These are phyloP conservation scores for Metridium senile DNA, from an alignment of 92 coral and sea anemone species.

Conservation along the genomic window DNA sequence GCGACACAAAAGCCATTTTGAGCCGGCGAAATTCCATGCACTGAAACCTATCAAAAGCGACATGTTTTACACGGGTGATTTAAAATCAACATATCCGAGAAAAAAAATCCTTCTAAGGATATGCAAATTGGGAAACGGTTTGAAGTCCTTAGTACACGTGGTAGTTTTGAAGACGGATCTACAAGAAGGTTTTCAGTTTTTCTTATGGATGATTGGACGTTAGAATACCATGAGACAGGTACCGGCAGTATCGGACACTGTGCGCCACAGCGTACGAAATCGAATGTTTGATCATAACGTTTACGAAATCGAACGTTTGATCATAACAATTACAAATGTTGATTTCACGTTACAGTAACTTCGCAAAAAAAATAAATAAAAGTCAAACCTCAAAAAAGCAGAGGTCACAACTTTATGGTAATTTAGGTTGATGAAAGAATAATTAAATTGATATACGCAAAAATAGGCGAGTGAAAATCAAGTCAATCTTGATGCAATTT, in stretches of 20 bases:
- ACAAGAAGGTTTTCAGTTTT: neutral
- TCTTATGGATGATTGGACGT: slow-evolving; percentile 1
- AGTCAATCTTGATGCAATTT: no score
- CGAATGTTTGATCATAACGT: neutral
- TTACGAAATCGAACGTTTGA: neutral
- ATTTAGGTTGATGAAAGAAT: no score
- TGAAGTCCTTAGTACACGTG: neutral
- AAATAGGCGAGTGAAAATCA: no score
- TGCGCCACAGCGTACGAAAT: neutral
- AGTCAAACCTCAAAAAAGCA: no score
- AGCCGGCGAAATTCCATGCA: neutral
- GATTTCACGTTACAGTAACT: neutral
- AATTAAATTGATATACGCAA: no score
- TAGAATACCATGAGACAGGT: neutral
- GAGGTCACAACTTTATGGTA: no score
- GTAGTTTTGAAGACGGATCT: neutral
- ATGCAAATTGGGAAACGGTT: neutral
- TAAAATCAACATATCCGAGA: neutral
- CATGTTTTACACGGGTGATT: neutral
- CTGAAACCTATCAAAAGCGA: neutral
- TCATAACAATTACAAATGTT: neutral
- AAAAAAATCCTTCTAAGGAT: neutral
- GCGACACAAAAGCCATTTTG: slow-evolving; percentile 69
- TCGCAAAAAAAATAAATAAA: neutral
- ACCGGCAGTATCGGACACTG: neutral